Percentiles rank a stretch among this genome's conserved stretches.
Conservation (phyloP, 2,888 invertebrate genomes). For the Ochropleura plecta region DNA sequence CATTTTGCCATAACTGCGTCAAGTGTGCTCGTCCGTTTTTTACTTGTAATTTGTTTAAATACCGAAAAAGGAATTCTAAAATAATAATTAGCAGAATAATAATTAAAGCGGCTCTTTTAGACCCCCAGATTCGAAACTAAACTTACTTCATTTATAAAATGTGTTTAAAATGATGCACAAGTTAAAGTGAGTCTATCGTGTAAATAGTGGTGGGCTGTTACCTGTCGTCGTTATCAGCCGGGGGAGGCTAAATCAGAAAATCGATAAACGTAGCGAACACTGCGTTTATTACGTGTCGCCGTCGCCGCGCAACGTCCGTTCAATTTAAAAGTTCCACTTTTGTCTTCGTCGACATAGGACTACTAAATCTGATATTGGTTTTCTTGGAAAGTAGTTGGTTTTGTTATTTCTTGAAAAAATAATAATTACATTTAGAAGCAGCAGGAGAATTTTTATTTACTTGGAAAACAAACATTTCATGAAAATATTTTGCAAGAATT, state of each 20-base stretch:
- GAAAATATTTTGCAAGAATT: constrained; percentile 1
- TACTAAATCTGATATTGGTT: constrained; percentile 69
- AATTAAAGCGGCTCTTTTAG: too few species aligned
- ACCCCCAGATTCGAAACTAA: neutral
- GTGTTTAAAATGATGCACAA: constrained; percentile 39
- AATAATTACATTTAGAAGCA: neutral
- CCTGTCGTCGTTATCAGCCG: constrained; percentile 84
- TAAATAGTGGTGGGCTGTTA: constrained; percentile 69
- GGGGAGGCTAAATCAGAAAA: constrained; percentile 89
- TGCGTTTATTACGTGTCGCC: constrained; percentile 75
- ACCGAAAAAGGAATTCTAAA: neutral
- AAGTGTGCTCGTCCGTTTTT: too few species aligned
- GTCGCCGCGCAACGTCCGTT: constrained; percentile 69
- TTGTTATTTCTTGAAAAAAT: neutral
- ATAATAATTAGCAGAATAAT: too few species aligned
- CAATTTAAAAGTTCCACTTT: constrained; percentile 75
- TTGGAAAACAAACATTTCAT: neutral
- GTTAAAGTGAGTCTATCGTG: constrained; percentile 48
- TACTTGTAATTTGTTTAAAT: neutral
- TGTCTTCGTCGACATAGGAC: constrained; percentile 60
- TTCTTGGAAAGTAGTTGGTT: constrained; percentile 9
- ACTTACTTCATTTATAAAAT: constrained; percentile 26
- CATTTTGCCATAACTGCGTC: too few species aligned
- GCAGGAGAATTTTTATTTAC: neutral
- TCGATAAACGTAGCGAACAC: constrained; percentile 80